Percentiles rank a stretch among this genome's conserved stretches.
These are phyloP conservation scores for Petrocephalus zakoni DNA, from an alignment of 2,113 vertebrate genomes.

Conservation along the genomic window DNA sequence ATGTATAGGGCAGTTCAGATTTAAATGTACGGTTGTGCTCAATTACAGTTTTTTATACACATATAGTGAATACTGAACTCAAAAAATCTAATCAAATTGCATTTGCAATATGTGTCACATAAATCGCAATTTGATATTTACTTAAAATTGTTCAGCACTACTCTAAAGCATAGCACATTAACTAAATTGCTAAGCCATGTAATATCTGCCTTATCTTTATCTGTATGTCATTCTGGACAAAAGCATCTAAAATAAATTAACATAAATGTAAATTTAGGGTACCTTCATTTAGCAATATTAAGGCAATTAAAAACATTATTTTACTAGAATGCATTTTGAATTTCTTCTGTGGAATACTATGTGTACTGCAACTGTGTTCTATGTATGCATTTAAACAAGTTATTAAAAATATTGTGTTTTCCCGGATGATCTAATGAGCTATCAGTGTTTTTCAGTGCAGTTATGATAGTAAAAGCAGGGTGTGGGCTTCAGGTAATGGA, in stretches of 20 bases:
- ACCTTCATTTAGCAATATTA: not conserved
- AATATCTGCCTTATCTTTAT: not conserved
- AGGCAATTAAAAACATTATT: not conserved
- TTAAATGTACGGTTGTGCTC: no score
- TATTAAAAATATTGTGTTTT: not conserved
- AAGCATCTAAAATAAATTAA: not conserved
- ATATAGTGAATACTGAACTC: no score
- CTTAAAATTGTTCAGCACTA: no score
- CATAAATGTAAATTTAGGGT: not conserved
- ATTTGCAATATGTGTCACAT: no score
- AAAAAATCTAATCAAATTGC: no score
- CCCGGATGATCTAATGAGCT: not conserved
- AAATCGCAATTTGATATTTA: no score
- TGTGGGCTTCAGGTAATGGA: not conserved
- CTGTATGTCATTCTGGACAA: not conserved
- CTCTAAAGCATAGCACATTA: not conserved
- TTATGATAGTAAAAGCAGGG: not conserved
- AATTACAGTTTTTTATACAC: no score
- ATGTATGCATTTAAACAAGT: not conserved
- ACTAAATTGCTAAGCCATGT: no score
- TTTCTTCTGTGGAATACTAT: not conserved
- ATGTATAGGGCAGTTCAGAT: no score
- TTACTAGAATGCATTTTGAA: not conserved
- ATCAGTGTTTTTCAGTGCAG: conserved; percentile 22
- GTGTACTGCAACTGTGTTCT: not conserved